A percentile compares a stretch with the other conserved stretches of the same genome.
phyloP scores from a whole-genome alignment of 2,888 invertebrate species.

The Boloria selene region DNA sequence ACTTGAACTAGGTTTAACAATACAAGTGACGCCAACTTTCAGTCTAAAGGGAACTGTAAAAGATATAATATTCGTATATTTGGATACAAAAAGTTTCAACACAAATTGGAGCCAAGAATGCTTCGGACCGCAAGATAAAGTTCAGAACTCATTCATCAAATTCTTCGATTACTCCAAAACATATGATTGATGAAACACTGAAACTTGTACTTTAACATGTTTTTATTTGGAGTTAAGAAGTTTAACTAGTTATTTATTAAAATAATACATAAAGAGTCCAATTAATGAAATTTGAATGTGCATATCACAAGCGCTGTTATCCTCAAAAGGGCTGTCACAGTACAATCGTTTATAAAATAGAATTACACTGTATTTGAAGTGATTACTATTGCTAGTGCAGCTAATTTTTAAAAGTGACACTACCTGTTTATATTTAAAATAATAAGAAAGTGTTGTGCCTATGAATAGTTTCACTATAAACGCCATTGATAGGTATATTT shows the following conservation, averaged over 20 bases:
- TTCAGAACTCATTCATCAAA: slow-evolving; percentile 18
- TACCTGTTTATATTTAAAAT: no score
- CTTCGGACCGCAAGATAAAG: slow-evolving; percentile 12
- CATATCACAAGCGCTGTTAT: no score
- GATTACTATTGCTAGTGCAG: no score
- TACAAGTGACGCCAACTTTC: slow-evolving; percentile 5
- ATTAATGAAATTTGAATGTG: no score
- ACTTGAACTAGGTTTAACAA: neutral
- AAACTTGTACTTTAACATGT: neutral
- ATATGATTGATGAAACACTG: slow-evolving; percentile 11
- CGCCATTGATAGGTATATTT: no score
- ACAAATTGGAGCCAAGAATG: slow-evolving; percentile 14
- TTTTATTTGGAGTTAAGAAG: neutral
- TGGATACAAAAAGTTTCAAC: slow-evolving; percentile 7
- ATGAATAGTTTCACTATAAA: no score
- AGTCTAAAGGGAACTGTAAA: slow-evolving; percentile 1
- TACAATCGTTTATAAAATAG: no score
- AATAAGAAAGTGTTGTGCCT: no score
- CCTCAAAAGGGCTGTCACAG: no score
- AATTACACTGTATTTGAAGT: no score
- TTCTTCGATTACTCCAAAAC: slow-evolving; percentile 7
- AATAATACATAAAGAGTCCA: no score
- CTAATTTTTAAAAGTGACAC: no score
- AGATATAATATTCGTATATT: slow-evolving; percentile 6
- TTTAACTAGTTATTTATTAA: neutral